Evolutionary conservation across 2,888 invertebrate genomes (phyloP), one percentile per base, ranked within the genome.

Genomic region (Tetanocera ferruginea): DNA sequence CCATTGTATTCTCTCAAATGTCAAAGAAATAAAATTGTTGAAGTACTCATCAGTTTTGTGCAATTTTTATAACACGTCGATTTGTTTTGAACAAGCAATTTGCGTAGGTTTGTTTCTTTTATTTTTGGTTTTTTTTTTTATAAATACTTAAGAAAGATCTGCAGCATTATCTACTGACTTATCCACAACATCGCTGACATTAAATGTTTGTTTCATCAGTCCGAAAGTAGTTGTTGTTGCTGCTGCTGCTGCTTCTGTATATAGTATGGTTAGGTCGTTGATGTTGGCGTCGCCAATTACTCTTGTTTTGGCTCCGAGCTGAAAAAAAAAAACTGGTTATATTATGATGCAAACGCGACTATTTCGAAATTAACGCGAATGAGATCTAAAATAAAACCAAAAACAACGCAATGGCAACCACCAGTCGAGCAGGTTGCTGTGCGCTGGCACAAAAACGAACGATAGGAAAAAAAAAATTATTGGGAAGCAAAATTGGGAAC

Each of bases 131-230:
- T 37, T 6, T 37, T 37, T 14, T 43, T 43, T 43, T 43, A 11
- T 43, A 43, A 43, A 43, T 11, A 43, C 43, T 43, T 6, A 6
- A 6, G 43, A 14, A 43, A 43, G 14, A 43, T 43, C 43, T 43
- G 43, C 43, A 11, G 43, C 11, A 2, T 43, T 11, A 43, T 31
- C 31, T 73, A 43, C 19, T 23, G 37, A 49, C 62, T 60, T 19
- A 51, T 72, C 67, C 75, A 67, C 66, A 67, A 55, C 25, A 31
- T 28, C 34, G 55, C 51, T 74, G 73, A 67, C 75, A 75, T 75
- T 75, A 66, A 75, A 67, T 67, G 37, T 67, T 74, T 67, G 37
- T 67, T 74, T 55, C 75, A 75, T 67, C 75, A 75, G 55, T 23
- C 25, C 17, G 14, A 60, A 60, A 52, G 67, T 31, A 19, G 64